Evolutionary conservation across 2,888 invertebrate genomes (phyloP), one percentile per base, ranked within the genome.

Genomic region (Acronicta psi): DNA sequence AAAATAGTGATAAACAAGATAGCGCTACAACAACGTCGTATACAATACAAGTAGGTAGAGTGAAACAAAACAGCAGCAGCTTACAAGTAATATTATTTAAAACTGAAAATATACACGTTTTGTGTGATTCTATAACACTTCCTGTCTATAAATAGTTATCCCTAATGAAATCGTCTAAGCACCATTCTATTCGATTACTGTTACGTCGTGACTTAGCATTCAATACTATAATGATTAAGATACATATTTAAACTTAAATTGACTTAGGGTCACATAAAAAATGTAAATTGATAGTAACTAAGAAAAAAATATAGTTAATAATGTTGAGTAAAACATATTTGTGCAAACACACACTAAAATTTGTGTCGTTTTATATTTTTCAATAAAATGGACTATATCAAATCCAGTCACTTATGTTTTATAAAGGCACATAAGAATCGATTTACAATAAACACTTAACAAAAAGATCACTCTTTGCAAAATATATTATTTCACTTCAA

Each of bases 101-200:
- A 76, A 78, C 75, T 82, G 79, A 81, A 78, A 82, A 86, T 78
- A 83, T 83, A 83, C 81, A 83, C 77, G 59, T 69, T 79, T 83
- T 83, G 79, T 84, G 84, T 84, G 76, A 82, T 81, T 67, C 83
- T 85, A 82, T 79, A 83, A 86, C 83, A 84, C 80, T 69, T 83
- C 83, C 79, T 79, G 75, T 84, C 83, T 90, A 89, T 88, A 89
- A 88, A 88, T 89, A 90, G 83, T 88, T 86, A 90, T 81, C 79
- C 76, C 88, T 92, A 91, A 90, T 84, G 82, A 90, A 91, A 90
- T 90, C 83, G 81, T 89, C 92, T 92, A 94, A 94, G 94, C 94
- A 94, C 94, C 94, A 92, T 92, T 93, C 91, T 93, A 93, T 94
- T 94, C 94, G 93, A 93, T 93, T 85, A 88, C 89, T 86, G 90